phyloP scores from a whole-genome alignment of 2,888 invertebrate genomes.

The Arenicola marina region DNA sequence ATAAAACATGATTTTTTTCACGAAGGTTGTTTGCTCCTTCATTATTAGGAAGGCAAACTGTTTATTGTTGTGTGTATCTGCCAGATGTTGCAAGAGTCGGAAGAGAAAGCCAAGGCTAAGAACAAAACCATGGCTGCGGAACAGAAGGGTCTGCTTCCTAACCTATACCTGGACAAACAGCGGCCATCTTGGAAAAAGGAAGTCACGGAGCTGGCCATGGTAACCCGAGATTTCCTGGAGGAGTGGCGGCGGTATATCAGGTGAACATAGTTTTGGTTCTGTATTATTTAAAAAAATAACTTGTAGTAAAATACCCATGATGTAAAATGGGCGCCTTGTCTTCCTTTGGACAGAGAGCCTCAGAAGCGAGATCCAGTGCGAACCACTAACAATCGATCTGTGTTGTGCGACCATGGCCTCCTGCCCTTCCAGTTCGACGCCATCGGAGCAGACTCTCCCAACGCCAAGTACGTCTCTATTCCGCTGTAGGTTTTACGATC shows the following conservation, averaged over 20 bases:
- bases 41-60: too few species aligned
- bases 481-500: too few species aligned
- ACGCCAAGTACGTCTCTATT: too few species aligned
- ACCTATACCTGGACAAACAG: not conserved
- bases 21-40: too few species aligned
- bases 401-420: not conserved
- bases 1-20: too few species aligned
- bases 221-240: not conserved
- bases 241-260: constrained; percentile 1
- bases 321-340: too few species aligned
- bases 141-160: not conserved
- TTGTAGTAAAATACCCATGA: too few species aligned
- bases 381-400: not conserved
- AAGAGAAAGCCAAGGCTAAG: not conserved
- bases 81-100: too few species aligned
- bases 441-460: not conserved
- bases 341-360: too few species aligned
- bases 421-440: not conserved
- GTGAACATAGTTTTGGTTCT: too few species aligned
- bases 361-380: constrained; percentile 3
- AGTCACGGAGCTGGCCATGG: not conserved
- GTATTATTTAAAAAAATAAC: too few species aligned
- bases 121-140: not conserved
- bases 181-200: not conserved
- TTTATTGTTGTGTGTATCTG: too few species aligned